A percentile compares a stretch with the other conserved stretches of the same genome.
phyloP scores from a whole-genome alignment of 64 coral and sea anemone genomes.

The Pachyseris speciosa region DNA sequence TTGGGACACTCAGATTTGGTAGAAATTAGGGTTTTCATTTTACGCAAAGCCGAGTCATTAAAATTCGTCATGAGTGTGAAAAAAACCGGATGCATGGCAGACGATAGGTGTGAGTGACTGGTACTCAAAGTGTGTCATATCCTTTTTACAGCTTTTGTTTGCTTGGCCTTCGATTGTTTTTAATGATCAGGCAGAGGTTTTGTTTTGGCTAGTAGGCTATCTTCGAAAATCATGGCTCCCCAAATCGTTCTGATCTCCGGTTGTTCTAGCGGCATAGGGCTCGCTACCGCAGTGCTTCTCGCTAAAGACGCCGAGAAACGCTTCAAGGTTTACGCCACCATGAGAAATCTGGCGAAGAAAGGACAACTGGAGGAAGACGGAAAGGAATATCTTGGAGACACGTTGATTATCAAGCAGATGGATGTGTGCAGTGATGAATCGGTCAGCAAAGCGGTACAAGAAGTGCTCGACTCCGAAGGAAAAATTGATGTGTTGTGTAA shows the following conservation, averaged over 20 bases:
- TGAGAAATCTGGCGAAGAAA: slow-evolving; percentile 87
- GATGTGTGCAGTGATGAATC: slow-evolving; percentile 84
- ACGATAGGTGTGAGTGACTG: too few relatives aligned
- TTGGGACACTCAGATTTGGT: too few relatives aligned
- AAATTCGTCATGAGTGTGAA: too few relatives aligned
- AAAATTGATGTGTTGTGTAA: slow-evolving; percentile 62
- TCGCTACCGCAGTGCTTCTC: slow-evolving; percentile 69
- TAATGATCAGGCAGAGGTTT: neutral
- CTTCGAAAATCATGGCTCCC: neutral
- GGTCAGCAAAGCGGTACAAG: slow-evolving; percentile 28
- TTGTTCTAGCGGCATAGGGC: slow-evolving; percentile 85
- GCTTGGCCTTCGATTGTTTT: neutral
- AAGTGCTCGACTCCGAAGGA: slow-evolving; percentile 40
- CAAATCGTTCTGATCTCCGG: slow-evolving; percentile 78
- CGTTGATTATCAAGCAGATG: slow-evolving; percentile 64
- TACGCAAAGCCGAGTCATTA: too few relatives aligned
- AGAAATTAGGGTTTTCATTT: too few relatives aligned
- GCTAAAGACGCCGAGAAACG: slow-evolving; percentile 77
- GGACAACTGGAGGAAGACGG: slow-evolving; percentile 62
- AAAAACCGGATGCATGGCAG: too few relatives aligned
- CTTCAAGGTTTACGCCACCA: slow-evolving; percentile 89
- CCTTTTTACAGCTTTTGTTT: too few relatives aligned
- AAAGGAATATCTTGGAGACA: slow-evolving; percentile 60
- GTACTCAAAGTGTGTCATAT: too few relatives aligned
- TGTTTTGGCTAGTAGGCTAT: too few relatives aligned